Base-by-base conservation (phyloP, 2,888 invertebrate species). In the Pyrochroa serraticornis region DNA sequence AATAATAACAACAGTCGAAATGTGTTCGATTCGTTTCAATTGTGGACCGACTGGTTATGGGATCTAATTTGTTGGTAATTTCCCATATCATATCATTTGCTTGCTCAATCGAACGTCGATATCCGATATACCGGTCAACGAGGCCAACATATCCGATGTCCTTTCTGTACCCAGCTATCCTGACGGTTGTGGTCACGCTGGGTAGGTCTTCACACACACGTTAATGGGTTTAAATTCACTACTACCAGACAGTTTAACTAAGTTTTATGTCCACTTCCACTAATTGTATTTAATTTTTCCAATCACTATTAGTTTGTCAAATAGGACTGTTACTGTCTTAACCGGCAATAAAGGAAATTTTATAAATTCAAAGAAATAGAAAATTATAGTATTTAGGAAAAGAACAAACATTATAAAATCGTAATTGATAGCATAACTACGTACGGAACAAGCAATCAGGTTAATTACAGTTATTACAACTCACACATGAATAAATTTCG, bases 81-180 rank as follows among this genome's bases (percentile, higher is more conserved):
- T 78, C 77, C 75, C 78, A 78, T 76, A 78, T 77, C 75, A 76
- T 76, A 76, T 77, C 75, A 74, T 71, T 73, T 70, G 71, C 70
- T 69, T 69, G 71, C 67, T 71, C 69, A 70, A 74, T 73, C 72
- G 68, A 70, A 73, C 64, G 64, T 65, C 58, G 67, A 65, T 62
- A 71, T 68, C 53, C 64, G 67, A 71, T 71, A 71, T 67, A 55
- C 53, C 44, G 41, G 46, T 42, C 46, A 47, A 34, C 62, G 48
- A 56, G 53, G 52, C 47, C 51, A 51, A 22, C 50, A 62, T 58
- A 58, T 58, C 62, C 49, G 30, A 50, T 53, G 53, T 51, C 60
- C 47, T 60, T 43, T 51, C 39, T 36, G 42, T 56, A 22, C 44
- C 39, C 53, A 48, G 43, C 42, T 51, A 54, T 51, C 42, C 59